Conservation (phyloP, 2,888 invertebrate species). For the Ametastegia equiseti region DNA sequence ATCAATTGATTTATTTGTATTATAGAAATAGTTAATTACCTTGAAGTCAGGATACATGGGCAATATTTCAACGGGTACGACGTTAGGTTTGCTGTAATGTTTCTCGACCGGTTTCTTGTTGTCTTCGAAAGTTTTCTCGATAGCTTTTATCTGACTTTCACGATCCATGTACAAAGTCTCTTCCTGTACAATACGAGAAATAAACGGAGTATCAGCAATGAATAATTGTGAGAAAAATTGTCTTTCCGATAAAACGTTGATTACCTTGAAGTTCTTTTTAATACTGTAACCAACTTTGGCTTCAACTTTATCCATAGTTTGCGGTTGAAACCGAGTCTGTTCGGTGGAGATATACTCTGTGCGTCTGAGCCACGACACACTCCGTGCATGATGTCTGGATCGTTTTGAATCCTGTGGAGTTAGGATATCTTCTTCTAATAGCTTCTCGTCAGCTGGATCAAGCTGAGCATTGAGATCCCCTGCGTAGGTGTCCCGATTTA, state of each 20-base stretch:
- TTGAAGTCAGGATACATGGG: conserved; percentile 97
- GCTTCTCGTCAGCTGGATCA: conserved; percentile 95
- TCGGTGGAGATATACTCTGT: conserved; percentile 99
- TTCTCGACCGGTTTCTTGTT: conserved; percentile 90
- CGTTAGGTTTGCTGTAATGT: conserved; percentile 98
- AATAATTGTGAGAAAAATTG: too few relatives aligned
- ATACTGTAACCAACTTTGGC: conserved; percentile 99
- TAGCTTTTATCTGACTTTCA: conserved; percentile 97
- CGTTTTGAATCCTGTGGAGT: conserved; percentile 93
- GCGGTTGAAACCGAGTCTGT: conserved; percentile 97
- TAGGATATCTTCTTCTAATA: conserved; percentile 96
- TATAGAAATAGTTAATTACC: conserved; percentile 66
- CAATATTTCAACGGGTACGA: conserved; percentile 92
- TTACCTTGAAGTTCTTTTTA: conserved; percentile 89
- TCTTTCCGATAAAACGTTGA: background rate
- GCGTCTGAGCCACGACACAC: conserved; percentile 98
- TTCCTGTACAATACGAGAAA: conserved; percentile 80
- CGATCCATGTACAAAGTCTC: conserved; percentile 97
- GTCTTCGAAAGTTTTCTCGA: conserved; percentile 97
- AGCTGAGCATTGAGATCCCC: conserved; percentile 86
- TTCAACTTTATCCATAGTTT: conserved; percentile 98
- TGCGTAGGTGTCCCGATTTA: conserved; percentile 96
- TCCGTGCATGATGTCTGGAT: conserved; percentile 96
- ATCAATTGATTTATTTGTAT: background rate
- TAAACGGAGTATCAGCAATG: too few relatives aligned